A percentile compares a stretch with the other conserved stretches of the same genome.
Evolutionary conservation across 1,140 invertebrate species (phyloP).

Genomic region (Drosophila triauraria): DNA sequence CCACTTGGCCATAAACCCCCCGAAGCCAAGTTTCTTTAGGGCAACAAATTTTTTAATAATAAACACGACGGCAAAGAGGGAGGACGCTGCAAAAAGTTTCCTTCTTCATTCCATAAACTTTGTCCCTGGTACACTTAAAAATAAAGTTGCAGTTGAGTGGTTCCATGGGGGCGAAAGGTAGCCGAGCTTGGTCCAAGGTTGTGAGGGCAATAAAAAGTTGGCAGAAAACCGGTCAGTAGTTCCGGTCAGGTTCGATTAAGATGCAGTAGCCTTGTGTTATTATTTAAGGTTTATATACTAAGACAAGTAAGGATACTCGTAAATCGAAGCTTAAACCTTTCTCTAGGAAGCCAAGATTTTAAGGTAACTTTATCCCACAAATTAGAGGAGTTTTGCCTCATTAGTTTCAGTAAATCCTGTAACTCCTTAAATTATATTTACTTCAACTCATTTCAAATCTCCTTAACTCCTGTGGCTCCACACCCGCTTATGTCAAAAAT

Average conservation of each 20-base stretch:
- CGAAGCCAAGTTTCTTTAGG: conserved; percentile 53
- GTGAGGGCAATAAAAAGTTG: conserved; percentile 39
- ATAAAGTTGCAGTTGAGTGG: conserved; percentile 62
- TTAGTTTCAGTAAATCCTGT: no score
- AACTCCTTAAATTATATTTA: not conserved
- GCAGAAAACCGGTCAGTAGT: conserved; percentile 19
- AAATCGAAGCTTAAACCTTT: not conserved
- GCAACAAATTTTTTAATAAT: conserved; percentile 80
- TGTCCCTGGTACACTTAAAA: conserved; percentile 67
- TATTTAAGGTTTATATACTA: not conserved
- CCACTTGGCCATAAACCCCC: conserved; percentile 61
- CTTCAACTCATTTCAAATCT: not conserved
- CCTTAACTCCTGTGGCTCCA: not conserved
- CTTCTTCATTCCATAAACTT: conserved; percentile 63
- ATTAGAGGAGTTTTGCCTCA: not conserved
- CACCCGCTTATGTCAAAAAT: not conserved
- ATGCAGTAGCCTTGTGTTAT: not conserved
- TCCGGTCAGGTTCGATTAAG: conserved; percentile 23
- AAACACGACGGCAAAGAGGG: conserved; percentile 41
- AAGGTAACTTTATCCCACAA: not conserved
- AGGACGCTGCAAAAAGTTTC: conserved; percentile 52
- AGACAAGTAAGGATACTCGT: not conserved
- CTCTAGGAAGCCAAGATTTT: not conserved
- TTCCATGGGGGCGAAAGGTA: not conserved
- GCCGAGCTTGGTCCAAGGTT: conserved; percentile 18